A percentile compares a stretch with the other conserved stretches of the same genome.
Evolutionary conservation across 2,113 vertebrate species (phyloP).

Genomic region (Leuciscus idus): DNA sequence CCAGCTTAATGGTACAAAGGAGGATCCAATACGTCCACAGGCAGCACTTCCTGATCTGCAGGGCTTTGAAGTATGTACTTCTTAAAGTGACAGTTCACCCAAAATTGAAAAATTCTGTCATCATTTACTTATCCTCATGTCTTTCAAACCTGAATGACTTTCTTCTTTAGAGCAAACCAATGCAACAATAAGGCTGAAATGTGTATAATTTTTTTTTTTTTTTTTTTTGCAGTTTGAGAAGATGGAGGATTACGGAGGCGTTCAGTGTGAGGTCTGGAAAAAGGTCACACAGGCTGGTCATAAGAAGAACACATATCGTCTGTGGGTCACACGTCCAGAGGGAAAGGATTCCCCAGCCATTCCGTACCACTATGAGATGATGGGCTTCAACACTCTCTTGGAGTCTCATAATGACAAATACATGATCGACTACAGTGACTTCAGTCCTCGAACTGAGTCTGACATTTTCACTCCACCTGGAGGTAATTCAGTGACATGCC

Average conservation of each 20-base stretch:
- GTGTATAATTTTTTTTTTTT: background rate
- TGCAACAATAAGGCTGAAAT: too few relatives aligned
- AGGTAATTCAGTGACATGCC: conserved; percentile 58
- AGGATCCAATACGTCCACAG: conserved; percentile 69
- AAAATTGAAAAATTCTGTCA: background rate
- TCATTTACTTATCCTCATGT: background rate
- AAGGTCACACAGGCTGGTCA: conserved; percentile 71
- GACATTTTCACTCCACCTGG: conserved; percentile 72
- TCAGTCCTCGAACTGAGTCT: conserved; percentile 67
- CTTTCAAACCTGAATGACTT: background rate
- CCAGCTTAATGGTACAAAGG: conserved; percentile 78
- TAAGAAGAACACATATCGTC: conserved; percentile 81
- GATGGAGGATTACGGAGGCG: conserved; percentile 74
- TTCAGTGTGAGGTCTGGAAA: conserved; percentile 80
- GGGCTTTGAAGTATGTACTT: conserved; percentile 75
- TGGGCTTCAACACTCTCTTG: conserved; percentile 80
- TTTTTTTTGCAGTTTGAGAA: conserved; percentile 72
- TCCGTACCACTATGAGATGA: conserved; percentile 81
- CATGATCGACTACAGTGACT: conserved; percentile 77
- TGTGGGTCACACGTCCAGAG: conserved; percentile 78
- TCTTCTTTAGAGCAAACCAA: background rate
- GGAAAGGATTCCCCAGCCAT: conserved; percentile 41
- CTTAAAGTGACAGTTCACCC: background rate
- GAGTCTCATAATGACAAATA: conserved; percentile 85
- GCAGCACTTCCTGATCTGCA: conserved; percentile 68